Evolutionary conservation across 2,888 invertebrate genomes (phyloP), one percentile per base, ranked within the genome.

Genomic region (Drosophila engyochracea): DNA sequence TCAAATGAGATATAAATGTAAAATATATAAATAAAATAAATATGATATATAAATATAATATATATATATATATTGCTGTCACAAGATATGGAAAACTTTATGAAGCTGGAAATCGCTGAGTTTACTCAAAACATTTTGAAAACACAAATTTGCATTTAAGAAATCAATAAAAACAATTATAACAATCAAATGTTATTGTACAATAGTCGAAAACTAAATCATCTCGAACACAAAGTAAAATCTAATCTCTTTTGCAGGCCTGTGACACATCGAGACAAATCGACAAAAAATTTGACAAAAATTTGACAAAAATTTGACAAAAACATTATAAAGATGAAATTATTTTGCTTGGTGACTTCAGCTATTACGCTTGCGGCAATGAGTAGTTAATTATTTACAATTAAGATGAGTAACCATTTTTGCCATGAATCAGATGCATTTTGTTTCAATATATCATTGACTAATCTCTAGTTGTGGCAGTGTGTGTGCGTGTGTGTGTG

Each of bases 361-460:
- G 55, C 14, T 5, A 30, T 6, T 5, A 5, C 10, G 31, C 31
- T 7, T 39, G 3, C 3, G n/a, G 39, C 39, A 41, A 41, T 41
- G 41, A 41, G n/a, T 9, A 9, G n/a, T n/a, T 12, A 4, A 12
- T 12, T 44, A n/a, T 22, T 44, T 5, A 22, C 22, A 12, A 44
- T 22, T 37, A 25, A 57, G 14, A 65, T 78, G 80, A 78, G 33
- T 71, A 59, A 78, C 55, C 10, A 16, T 41, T 14, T 31, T 31
- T n/a, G 55, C 12, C 9, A 65, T 79, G 79, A 79, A 41, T 79
- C 76, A 81, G 52, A 59, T 60, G 35, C 12, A 59, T 10, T 64
- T 58, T 33, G 41, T 14, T 35, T 39, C 22, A 61, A 65, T 28
- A 28, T 1, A n/a, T 3, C 14, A 39, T 55, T 79, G 70, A 70